Base-by-base conservation (phyloP, 1,140 invertebrate genomes). In the Adelges cooleyi region DNA sequence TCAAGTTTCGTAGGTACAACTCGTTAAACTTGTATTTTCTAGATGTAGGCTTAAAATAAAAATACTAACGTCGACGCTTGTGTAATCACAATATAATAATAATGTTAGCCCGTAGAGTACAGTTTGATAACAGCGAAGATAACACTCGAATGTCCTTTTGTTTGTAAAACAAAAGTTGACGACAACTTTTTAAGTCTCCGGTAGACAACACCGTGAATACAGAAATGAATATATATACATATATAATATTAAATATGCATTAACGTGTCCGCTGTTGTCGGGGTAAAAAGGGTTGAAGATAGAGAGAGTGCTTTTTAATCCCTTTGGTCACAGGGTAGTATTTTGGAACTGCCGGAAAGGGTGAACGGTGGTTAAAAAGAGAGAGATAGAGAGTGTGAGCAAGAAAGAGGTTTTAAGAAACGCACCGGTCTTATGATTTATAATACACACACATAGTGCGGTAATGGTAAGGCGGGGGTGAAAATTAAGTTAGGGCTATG, bases 291-390 rank as follows among this genome's bases (percentile, higher is more conserved):
- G 56, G 56, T 62, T 62, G 27, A 62, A 62, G 56, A 62, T 62
- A 62, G 42, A n/a, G 56, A 62, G 56, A 62, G 56, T 62, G 56
- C 56, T 42, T 62, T 62, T 62, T 62, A 62, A 62, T 62, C 56
- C 56, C 42, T 48, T 62, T 48, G 56, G 56, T 62, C 56, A 62
- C 56, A 25, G 40, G 56, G 56, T 62, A 29, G 56, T 62, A 46
- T 62, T 62, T 62, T 62, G 56, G 56, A 17, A 40, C 38, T 59
- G 8, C 23, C 22, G 25, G 27, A 29, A 33, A 13, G 42, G 42
- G 54, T 22, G 54, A 29, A 33, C 5, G 54, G 42, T 46, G 54
- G 42, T 46, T 48, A 46, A 17, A 62, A 11, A 33, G 29, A 33
- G 11, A 33, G 56, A 40, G 56, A 42, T 62, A n/a, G n/a, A n/a